These are phyloP conservation scores for Bradypodion pumilum DNA, from an alignment of 2,797 vertebrate genomes.

Conservation along the genomic window DNA sequence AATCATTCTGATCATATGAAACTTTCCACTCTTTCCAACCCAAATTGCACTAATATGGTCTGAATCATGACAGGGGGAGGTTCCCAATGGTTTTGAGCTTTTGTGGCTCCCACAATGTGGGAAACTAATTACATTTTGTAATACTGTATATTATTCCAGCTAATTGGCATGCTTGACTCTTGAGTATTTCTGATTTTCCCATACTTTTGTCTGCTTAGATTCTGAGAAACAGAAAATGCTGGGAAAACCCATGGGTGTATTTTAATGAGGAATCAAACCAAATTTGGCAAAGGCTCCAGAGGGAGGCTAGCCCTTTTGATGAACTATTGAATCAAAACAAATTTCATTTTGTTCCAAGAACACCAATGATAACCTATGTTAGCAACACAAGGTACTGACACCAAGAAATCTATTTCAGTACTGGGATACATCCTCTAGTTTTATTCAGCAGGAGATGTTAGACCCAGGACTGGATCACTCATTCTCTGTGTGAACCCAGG, in stretches of 20 bases:
- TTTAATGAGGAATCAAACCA: background rate
- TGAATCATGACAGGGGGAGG: background rate
- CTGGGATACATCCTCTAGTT: background rate
- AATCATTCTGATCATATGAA: background rate
- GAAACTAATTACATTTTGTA: background rate
- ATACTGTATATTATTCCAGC: background rate
- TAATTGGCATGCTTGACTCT: background rate
- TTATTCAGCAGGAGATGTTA: background rate
- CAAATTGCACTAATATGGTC: background rate
- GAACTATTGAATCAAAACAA: background rate
- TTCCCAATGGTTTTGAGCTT: too few species aligned
- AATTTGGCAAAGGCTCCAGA: background rate
- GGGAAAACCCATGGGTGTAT: background rate
- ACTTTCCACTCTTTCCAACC: background rate
- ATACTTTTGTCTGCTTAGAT: background rate
- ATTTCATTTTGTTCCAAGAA: background rate
- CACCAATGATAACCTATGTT: background rate
- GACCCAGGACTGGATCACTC: background rate
- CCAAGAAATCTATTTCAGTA: background rate
- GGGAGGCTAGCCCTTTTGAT: background rate
- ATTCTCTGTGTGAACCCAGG: background rate
- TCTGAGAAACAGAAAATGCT: constrained; percentile 9
- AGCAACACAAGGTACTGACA: background rate
- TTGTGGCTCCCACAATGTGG: background rate
- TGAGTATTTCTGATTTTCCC: constrained; percentile 12